phyloP scores from a whole-genome alignment of 2,888 invertebrate species.

The Drosophila putrida region DNA sequence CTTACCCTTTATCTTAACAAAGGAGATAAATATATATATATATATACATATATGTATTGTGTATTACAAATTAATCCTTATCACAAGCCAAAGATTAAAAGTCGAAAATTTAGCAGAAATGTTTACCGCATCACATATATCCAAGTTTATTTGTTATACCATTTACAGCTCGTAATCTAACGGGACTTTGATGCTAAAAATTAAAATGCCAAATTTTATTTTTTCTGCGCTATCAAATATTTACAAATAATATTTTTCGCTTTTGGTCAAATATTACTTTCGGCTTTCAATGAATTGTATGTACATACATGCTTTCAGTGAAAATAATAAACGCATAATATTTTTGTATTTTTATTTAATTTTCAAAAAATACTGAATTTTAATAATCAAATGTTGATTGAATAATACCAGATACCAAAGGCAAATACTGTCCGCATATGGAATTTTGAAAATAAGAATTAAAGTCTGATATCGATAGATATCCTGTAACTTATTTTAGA shows the following conservation, averaged over 20 bases:
- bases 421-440: slow-evolving; percentile 28
- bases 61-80: not conserved
- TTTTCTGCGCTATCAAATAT: slow-evolving; percentile 3
- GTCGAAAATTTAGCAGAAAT: not conserved
- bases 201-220: slow-evolving; percentile 8
- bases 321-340: not conserved
- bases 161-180: not conserved
- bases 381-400: slow-evolving; percentile 59
- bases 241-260: slow-evolving; percentile 4
- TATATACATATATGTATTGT: too few relatives aligned
- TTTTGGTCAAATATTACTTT: slow-evolving; percentile 5
- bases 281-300: slow-evolving; percentile 1
- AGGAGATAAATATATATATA: too few relatives aligned
- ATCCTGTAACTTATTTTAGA: not conserved
- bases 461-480: not conserved
- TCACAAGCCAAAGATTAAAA: not conserved
- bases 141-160: not conserved
- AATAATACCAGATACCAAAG: slow-evolving; percentile 28
- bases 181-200: not conserved
- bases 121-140: not conserved
- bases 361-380: slow-evolving; percentile 45
- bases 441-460: not conserved
- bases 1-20: not conserved
- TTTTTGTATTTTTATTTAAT: not conserved
- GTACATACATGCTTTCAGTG: not conserved